phyloP scores from a whole-genome alignment of 2,888 invertebrate genomes.

The Maniola hyperantus region DNA sequence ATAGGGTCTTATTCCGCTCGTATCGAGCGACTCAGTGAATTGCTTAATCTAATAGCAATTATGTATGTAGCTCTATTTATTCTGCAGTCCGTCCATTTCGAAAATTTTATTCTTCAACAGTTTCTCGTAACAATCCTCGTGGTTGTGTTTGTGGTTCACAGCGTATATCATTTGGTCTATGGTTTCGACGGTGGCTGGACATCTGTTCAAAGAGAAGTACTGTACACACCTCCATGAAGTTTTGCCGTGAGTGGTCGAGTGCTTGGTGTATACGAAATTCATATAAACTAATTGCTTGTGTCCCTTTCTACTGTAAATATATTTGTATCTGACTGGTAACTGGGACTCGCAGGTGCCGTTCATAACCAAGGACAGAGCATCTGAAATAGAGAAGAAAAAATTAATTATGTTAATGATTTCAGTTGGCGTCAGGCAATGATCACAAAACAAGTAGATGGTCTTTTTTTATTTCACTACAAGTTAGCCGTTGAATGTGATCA shows the following conservation, averaged over 20 bases:
- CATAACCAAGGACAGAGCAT: conserved; percentile 73
- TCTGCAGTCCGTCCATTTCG: conserved; percentile 61
- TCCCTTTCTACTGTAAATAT: conserved; percentile 79
- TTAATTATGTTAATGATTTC: not conserved
- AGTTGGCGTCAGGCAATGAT: no score
- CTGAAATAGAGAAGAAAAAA: conserved; percentile 56
- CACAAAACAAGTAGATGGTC: no score
- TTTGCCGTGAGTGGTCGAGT: conserved; percentile 79
- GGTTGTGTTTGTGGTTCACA: conserved; percentile 77
- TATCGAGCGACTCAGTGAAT: no score
- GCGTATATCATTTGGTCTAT: conserved; percentile 77
- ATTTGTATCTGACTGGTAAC: conserved; percentile 72
- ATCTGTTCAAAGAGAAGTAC: conserved; percentile 78
- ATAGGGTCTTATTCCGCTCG: no score
- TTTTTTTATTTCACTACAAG: no score
- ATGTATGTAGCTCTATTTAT: conserved; percentile 13
- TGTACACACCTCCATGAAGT: conserved; percentile 80
- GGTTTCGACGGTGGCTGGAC: conserved; percentile 79
- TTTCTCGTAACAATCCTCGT: conserved; percentile 77
- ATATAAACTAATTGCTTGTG: conserved; percentile 80
- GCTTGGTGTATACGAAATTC: conserved; percentile 81
- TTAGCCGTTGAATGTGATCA: no score
- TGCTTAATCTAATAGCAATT: not conserved
- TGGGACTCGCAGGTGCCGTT: conserved; percentile 68
- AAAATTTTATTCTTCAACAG: conserved; percentile 74